Conservation (phyloP, 2,797 vertebrate species). For the Catamblyrhynchus diadema region DNA sequence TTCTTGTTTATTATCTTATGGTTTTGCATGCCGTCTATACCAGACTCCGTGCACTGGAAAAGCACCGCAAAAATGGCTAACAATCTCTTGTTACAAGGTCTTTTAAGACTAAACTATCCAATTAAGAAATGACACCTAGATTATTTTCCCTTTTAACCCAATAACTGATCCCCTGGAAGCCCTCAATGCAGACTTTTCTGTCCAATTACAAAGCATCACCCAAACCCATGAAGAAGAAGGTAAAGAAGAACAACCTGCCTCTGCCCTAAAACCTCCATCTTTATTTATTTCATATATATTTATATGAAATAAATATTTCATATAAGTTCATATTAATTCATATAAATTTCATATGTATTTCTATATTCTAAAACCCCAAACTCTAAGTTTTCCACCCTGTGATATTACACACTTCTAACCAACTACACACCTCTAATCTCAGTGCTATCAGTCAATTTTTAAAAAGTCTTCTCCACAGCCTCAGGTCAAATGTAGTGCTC, state of each 20-base stretch:
- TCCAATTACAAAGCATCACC: not conserved
- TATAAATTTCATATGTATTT: not conserved
- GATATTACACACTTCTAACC: not conserved
- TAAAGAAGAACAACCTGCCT: not conserved
- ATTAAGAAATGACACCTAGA: not conserved
- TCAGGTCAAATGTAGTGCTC: not conserved
- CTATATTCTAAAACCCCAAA: not conserved
- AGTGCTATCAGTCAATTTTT: not conserved
- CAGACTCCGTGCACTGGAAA: too few relatives aligned
- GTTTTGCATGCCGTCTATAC: too few relatives aligned
- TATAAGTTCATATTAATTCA: too few relatives aligned
- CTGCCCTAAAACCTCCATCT: not conserved
- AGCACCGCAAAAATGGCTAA: too few relatives aligned
- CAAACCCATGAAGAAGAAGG: not conserved
- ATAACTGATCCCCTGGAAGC: not conserved
- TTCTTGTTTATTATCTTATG: too few relatives aligned
- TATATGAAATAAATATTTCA: too few relatives aligned
- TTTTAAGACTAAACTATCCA: too few relatives aligned
- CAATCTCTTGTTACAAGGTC: too few relatives aligned
- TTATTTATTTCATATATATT: too few relatives aligned
- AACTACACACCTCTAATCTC: not conserved
- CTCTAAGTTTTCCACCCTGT: not conserved
- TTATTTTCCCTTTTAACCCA: not conserved
- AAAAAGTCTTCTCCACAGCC: not conserved
- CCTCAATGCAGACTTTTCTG: not conserved